phyloP scores from a whole-genome alignment of 2,797 vertebrate species.

The Botia almorhae region DNA sequence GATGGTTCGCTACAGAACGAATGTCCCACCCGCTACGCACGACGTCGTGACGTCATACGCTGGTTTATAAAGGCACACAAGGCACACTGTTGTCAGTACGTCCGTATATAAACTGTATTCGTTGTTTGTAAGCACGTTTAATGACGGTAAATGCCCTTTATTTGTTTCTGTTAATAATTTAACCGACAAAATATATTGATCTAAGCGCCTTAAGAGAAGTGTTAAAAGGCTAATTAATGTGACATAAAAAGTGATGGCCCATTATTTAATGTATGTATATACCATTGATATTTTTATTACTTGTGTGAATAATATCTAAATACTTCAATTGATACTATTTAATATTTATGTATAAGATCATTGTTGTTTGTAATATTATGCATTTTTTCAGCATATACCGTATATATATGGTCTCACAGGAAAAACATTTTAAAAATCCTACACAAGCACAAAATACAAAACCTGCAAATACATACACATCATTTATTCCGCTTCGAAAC shows the following conservation, averaged over 20 bases:
- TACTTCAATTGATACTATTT: too few species aligned
- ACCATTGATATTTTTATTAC: too few species aligned
- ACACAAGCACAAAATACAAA: too few species aligned
- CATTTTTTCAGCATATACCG: not conserved
- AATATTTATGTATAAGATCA: too few species aligned
- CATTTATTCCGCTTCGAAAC: not conserved
- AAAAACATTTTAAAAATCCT: too few species aligned
- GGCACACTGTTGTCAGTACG: not conserved
- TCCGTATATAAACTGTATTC: not conserved
- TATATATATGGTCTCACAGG: too few species aligned
- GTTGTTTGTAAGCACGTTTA: not conserved
- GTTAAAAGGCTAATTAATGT: not conserved
- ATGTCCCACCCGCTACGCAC: constrained; percentile 76
- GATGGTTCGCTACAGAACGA: constrained; percentile 66
- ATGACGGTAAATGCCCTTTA: too few species aligned
- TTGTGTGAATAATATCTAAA: too few species aligned
- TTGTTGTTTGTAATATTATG: not conserved
- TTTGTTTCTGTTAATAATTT: not conserved
- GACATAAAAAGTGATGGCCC: not conserved
- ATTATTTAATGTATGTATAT: not conserved
- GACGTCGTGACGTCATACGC: constrained; percentile 59
- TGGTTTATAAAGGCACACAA: not conserved
- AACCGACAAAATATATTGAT: too few species aligned
- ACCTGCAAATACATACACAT: not conserved
- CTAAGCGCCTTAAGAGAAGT: too few species aligned